Conservation (phyloP, 2,888 invertebrate genomes). For the Drosophila buzzatii region DNA sequence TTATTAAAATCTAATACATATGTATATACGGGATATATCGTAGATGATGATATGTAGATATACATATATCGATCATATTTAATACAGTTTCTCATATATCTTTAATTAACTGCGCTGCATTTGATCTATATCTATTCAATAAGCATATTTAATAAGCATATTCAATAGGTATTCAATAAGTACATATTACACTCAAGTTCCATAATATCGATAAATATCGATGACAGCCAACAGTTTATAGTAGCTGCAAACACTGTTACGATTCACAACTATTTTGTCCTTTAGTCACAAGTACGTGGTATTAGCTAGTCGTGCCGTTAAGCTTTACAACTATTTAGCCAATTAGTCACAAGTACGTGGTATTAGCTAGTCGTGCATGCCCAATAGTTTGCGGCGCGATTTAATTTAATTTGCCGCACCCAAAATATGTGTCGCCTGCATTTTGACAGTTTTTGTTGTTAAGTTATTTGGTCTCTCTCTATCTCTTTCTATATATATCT, state of each 20-base stretch:
- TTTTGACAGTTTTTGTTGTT: conserved; percentile 21
- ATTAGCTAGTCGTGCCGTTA: not conserved
- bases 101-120: not conserved
- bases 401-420: conserved; percentile 39
- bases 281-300: not conserved
- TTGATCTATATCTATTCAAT: not conserved
- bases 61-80: not conserved
- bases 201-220: conserved; percentile 2
- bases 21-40: too few relatives aligned
- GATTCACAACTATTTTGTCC: not conserved
- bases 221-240: not conserved
- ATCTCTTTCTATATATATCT: too few relatives aligned
- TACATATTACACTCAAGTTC: not conserved
- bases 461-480: conserved; percentile 5
- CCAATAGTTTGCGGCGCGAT: not conserved
- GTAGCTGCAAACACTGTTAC: too few relatives aligned
- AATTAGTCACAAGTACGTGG: not conserved
- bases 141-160: too few relatives aligned
- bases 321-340: not conserved
- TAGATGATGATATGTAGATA: not conserved
- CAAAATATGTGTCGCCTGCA: conserved; percentile 37
- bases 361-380: not conserved
- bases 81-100: not conserved
- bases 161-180: too few relatives aligned
- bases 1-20: not conserved